Conservation (phyloP, 2,888 invertebrate species). For the Elegia similella region DNA sequence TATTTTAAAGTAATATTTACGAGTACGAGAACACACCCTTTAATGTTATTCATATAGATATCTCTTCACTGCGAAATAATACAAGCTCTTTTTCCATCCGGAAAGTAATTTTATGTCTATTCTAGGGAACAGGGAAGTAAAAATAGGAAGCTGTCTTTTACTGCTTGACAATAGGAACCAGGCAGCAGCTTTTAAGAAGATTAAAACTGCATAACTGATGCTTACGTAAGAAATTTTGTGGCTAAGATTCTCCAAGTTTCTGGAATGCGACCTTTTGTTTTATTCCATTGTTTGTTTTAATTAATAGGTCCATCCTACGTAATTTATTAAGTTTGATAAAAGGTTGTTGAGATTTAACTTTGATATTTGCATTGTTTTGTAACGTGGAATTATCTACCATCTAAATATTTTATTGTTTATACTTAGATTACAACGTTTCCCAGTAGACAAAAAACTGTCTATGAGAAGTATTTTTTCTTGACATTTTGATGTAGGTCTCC, state of each 20-base stretch:
- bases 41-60: neutral
- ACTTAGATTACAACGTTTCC: too few relatives aligned
- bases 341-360: neutral
- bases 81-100: neutral
- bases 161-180: slow-evolving; percentile 36
- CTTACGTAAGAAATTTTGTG: slow-evolving; percentile 23
- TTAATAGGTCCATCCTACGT: slow-evolving; percentile 15
- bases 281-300: neutral
- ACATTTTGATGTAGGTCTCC: too few relatives aligned
- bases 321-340: neutral
- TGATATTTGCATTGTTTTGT: neutral
- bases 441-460: too few relatives aligned
- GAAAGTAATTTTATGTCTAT: neutral
- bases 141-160: slow-evolving; percentile 28
- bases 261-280: neutral
- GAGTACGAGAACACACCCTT: too few relatives aligned
- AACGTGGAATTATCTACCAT: too few relatives aligned
- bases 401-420: too few relatives aligned
- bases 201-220: slow-evolving; percentile 66
- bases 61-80: neutral
- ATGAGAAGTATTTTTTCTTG: too few relatives aligned
- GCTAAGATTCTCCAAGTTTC: slow-evolving; percentile 6
- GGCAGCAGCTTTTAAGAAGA: slow-evolving; percentile 56
- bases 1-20: too few relatives aligned
- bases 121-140: neutral